These are phyloP conservation scores for Muntiacus reevesi DNA, from an alignment of 2,113 vertebrate genomes.

Conservation along the genomic window DNA sequence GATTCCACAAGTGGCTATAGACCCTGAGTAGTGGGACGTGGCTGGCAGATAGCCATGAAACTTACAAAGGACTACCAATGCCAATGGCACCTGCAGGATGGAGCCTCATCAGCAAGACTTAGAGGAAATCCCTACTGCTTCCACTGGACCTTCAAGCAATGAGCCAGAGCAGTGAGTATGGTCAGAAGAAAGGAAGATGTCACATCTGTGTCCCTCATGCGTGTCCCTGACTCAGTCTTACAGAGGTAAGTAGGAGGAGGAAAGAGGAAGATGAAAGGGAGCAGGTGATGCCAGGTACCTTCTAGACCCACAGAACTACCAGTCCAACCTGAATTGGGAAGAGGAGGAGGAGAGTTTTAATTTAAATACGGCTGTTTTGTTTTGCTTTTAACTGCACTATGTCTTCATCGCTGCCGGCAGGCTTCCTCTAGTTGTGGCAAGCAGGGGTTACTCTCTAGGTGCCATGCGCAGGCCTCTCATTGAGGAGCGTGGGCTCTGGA, in stretches of 20 bases:
- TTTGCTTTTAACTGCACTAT: not conserved
- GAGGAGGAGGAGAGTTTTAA: not conserved
- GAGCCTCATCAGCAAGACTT: not conserved
- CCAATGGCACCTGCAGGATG: not conserved
- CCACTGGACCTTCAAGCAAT: not conserved
- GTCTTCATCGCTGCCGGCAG: not conserved
- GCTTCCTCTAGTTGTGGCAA: not conserved
- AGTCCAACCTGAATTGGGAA: not conserved
- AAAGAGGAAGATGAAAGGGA: not conserved
- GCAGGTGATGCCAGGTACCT: no score
- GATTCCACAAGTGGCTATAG: not conserved
- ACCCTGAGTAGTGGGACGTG: not conserved
- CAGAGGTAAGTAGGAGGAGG: not conserved
- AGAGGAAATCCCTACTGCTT: not conserved
- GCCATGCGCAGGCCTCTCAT: rapidly evolving
- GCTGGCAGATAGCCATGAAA: not conserved
- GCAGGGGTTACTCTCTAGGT: not conserved
- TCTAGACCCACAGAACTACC: not conserved
- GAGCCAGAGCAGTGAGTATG: not conserved
- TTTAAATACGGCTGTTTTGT: not conserved
- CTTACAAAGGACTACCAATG: not conserved
- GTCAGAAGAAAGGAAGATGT: not conserved
- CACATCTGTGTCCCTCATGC: not conserved
- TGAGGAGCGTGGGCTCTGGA: not conserved
- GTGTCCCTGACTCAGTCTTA: not conserved